Conservation (phyloP, 2,113 vertebrate species). For the Peucedramus taeniatus region DNA sequence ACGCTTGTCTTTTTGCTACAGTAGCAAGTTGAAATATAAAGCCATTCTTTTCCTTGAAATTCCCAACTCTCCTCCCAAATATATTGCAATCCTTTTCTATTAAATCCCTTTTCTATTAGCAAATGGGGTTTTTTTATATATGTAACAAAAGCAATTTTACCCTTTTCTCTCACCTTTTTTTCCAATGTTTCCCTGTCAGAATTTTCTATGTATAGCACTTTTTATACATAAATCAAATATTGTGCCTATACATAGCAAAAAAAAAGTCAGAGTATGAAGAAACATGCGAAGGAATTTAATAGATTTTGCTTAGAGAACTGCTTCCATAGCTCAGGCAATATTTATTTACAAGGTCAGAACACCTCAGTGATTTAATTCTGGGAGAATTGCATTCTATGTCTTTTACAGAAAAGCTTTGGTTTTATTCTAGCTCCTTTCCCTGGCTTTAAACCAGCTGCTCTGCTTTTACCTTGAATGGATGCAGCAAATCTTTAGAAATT, state of each 20-base stretch:
- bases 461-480: neutral
- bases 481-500: neutral
- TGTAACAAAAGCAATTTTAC: neutral
- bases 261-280: neutral
- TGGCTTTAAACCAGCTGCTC: neutral
- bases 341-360: conserved; percentile 9
- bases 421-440: neutral
- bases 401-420: neutral
- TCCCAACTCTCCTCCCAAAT: neutral
- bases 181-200: neutral
- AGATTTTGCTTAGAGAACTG: neutral
- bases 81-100: neutral
- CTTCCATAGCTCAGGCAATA: neutral
- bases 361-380: neutral
- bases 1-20: neutral
- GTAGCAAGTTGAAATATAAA: neutral
- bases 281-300: neutral
- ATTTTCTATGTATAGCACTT: neutral
- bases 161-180: neutral
- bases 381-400: neutral
- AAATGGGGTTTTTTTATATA: neutral
- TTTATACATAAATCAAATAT: neutral
- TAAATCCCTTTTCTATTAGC: neutral
- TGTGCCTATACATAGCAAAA: neutral
- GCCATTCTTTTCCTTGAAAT: neutral